A percentile compares a stretch with the other conserved stretches of the same genome.
Conservation (phyloP, 2,113 vertebrate genomes). For the Siniperca chuatsi region DNA sequence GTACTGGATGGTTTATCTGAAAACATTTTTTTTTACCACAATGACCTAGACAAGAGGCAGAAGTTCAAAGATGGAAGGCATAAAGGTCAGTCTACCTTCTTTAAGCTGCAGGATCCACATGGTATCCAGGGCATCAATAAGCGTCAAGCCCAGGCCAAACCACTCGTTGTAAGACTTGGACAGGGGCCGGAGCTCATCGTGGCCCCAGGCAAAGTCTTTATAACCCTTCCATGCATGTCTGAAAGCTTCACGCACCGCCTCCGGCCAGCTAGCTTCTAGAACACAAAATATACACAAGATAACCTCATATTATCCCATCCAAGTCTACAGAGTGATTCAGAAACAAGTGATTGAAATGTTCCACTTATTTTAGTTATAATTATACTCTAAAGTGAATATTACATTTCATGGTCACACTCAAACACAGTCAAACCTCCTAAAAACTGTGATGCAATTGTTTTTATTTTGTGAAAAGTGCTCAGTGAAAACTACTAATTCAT, state of each 20-base stretch:
- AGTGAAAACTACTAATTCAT: neutral
- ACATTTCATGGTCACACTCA: neutral
- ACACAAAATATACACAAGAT: slow-evolving; percentile 20
- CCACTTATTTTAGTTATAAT: neutral
- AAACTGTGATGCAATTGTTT: neutral
- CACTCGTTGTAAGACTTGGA: slow-evolving; percentile 93
- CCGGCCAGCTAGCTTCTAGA: slow-evolving; percentile 73
- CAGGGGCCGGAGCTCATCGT: slow-evolving; percentile 93
- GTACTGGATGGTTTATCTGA: neutral
- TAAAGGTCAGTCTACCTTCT: slow-evolving; percentile 82
- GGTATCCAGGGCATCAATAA: slow-evolving; percentile 94
- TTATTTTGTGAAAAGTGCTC: neutral
- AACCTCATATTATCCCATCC: neutral
- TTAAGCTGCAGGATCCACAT: slow-evolving; percentile 95
- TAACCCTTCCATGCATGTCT: slow-evolving; percentile 94
- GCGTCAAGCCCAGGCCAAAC: slow-evolving; percentile 95
- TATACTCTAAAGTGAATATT: neutral
- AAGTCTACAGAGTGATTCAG: neutral
- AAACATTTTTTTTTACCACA: neutral
- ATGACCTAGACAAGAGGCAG: too few relatives aligned
- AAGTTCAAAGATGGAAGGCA: neutral
- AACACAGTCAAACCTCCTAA: neutral
- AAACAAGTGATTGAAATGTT: neutral
- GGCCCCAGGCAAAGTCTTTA: slow-evolving; percentile 93
- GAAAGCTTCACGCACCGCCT: slow-evolving; percentile 90